A percentile compares a stretch with the other conserved stretches of the same genome.
Evolutionary conservation across 2,888 invertebrate genomes (phyloP).

Genomic region (Baccha elongata): DNA sequence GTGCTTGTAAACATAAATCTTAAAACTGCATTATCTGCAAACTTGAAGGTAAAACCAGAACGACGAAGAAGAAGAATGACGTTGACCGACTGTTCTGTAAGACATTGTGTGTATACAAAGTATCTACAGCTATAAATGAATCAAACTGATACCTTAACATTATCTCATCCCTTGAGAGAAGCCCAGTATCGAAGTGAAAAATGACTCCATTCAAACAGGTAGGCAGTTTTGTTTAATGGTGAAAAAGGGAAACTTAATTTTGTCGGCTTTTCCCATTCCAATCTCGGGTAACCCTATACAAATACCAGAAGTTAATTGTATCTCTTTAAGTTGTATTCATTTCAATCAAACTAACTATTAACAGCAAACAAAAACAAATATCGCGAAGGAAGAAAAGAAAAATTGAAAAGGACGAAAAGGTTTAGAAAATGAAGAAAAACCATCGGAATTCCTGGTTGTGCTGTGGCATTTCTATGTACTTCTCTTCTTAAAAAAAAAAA

Average conservation of each 20-base stretch:
- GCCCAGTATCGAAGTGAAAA: conserved; percentile 10
- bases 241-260: too few relatives aligned
- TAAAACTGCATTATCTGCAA: conserved; percentile 65
- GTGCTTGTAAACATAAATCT: conserved; percentile 72
- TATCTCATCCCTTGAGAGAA: background rate
- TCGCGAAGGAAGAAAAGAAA: conserved; percentile 1
- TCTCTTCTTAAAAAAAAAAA: too few relatives aligned
- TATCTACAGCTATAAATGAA: background rate
- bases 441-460: conserved; percentile 17
- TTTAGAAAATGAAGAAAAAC: background rate
- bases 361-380: too few relatives aligned
- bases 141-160: conserved; percentile 4
- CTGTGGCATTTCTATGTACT: too few relatives aligned
- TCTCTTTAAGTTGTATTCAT: too few relatives aligned
- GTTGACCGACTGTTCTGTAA: background rate
- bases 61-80: background rate
- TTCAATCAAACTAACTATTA: too few relatives aligned
- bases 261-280: too few relatives aligned
- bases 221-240: background rate
- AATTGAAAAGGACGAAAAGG: conserved; percentile 1
- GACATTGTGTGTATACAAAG: background rate
- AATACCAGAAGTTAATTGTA: too few relatives aligned
- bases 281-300: too few relatives aligned
- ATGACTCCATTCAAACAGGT: conserved; percentile 37
- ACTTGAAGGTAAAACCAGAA: conserved; percentile 27